phyloP scores from a whole-genome alignment of 1,140 invertebrate species.

The Drosophila funebris region DNA sequence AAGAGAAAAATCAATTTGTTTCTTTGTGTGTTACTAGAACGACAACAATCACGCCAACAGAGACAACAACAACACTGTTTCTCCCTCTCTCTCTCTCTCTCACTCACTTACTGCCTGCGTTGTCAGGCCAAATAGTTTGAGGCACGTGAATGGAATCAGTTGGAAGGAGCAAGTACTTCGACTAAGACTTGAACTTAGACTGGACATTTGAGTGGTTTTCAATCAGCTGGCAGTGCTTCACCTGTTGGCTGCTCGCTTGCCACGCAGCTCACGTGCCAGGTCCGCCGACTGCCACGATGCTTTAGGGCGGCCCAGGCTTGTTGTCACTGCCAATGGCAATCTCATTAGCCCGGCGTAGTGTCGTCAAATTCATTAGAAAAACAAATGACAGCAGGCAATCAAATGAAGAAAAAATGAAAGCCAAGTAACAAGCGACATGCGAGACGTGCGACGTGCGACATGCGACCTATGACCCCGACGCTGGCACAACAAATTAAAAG shows the following conservation, averaged over 20 bases:
- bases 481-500: slow-evolving; percentile 76
- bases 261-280: slow-evolving; percentile 14
- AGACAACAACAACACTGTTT: slow-evolving; percentile 3
- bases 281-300: no score
- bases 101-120: no score
- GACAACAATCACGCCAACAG: slow-evolving; percentile 34
- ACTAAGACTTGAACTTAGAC: background rate
- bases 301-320: background rate
- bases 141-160: background rate
- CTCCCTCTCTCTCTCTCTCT: background rate
- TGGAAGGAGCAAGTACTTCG: background rate
- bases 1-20: slow-evolving; percentile 64
- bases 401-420: slow-evolving; percentile 21
- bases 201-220: slow-evolving; percentile 27
- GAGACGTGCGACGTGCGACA: slow-evolving; percentile 26
- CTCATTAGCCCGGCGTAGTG: slow-evolving; percentile 51
- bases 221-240: slow-evolving; percentile 45
- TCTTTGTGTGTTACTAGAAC: slow-evolving; percentile 34
- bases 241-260: slow-evolving; percentile 45
- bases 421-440: slow-evolving; percentile 35
- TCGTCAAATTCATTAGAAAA: slow-evolving; percentile 61
- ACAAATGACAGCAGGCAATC: slow-evolving; percentile 46
- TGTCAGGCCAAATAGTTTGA: background rate
- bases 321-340: slow-evolving; percentile 13
- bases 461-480: slow-evolving; percentile 32